Conservation (phyloP, 2,113 vertebrate genomes). For the Leucoraja erinaceus region DNA sequence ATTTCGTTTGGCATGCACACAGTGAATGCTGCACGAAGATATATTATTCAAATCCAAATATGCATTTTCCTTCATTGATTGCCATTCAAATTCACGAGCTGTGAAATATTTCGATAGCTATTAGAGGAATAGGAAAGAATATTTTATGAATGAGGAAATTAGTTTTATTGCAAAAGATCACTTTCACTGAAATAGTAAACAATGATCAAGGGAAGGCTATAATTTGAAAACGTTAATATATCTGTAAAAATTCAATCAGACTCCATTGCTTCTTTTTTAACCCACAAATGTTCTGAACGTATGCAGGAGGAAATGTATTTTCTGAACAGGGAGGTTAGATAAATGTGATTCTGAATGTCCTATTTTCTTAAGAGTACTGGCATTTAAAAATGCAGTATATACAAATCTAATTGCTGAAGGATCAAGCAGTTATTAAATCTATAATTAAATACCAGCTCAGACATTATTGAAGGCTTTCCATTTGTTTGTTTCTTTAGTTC, state of each 20-base stretch:
- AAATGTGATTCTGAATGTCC: background rate
- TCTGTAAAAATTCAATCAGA: background rate
- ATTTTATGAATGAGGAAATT: background rate
- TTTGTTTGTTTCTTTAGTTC: background rate
- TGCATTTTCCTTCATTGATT: background rate
- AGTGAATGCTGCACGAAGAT: background rate
- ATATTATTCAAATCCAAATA: background rate
- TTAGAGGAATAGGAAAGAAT: background rate
- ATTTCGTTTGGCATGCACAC: background rate
- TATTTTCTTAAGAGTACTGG: background rate
- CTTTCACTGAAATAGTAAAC: background rate
- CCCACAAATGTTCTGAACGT: background rate
- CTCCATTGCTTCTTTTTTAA: background rate
- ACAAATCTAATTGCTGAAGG: background rate
- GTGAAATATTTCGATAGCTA: background rate
- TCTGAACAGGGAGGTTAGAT: background rate
- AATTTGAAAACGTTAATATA: background rate
- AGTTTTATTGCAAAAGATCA: background rate
- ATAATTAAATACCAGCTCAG: background rate
- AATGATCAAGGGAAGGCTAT: background rate
- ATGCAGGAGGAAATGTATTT: background rate
- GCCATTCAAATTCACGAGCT: background rate
- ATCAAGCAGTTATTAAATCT: background rate
- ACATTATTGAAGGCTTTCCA: background rate
- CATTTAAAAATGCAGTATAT: background rate